Conservation (phyloP, 64 coral and sea anemone genomes). For the Actinia equina region DNA sequence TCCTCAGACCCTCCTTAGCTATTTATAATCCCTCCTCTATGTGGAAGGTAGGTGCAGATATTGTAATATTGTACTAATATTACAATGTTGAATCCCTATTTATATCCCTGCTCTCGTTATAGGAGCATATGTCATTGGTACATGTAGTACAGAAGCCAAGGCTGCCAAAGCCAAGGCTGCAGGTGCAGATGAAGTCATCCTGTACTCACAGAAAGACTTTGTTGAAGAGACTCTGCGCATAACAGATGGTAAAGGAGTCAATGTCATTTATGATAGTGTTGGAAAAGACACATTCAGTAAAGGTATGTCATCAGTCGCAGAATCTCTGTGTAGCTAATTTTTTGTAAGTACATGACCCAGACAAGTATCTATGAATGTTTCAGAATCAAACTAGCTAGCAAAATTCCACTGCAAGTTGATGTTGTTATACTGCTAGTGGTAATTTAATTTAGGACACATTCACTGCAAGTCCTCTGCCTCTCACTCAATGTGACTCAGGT, state of each 20-base stretch:
- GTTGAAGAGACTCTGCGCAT: conserved; percentile 55
- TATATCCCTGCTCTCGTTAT: not conserved
- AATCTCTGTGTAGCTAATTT: not conserved
- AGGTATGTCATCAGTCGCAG: conserved; percentile 1
- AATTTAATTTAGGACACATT: too few relatives aligned
- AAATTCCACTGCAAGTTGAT: too few relatives aligned
- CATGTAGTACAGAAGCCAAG: conserved; percentile 63
- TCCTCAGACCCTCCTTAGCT: too few relatives aligned
- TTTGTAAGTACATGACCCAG: too few relatives aligned
- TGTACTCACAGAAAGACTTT: conserved; percentile 74
- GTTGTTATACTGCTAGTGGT: too few relatives aligned
- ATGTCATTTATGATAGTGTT: conserved; percentile 77
- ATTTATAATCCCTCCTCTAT: too few relatives aligned
- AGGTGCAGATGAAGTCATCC: conserved; percentile 73
- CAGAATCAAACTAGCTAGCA: too few relatives aligned
- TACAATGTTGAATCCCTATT: not conserved
- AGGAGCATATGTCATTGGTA: conserved; percentile 83
- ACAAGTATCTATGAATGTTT: too few relatives aligned
- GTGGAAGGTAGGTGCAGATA: too few relatives aligned
- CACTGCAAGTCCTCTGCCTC: too few relatives aligned
- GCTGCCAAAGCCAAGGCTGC: conserved; percentile 50
- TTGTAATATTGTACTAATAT: too few relatives aligned
- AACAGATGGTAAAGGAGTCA: conserved; percentile 61
- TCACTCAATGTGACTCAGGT: too few relatives aligned
- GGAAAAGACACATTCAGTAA: conserved; percentile 63